Base-by-base conservation (phyloP, 2,888 invertebrate species). In the Oscheius sp. region DNA sequence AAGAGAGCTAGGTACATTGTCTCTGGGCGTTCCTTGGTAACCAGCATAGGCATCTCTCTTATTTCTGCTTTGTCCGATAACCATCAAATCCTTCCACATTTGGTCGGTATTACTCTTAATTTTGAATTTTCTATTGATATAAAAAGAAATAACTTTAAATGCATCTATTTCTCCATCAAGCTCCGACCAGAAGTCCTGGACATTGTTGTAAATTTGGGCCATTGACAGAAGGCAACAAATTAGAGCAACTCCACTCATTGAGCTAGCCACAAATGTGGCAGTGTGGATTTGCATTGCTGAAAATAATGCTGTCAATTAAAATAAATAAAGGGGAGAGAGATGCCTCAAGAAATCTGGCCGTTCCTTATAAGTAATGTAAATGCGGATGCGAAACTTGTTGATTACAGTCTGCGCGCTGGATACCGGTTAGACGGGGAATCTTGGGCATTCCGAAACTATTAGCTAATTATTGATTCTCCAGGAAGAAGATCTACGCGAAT, bases 51-150 rank as follows among this genome's bases (percentile, higher is more conserved):
- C 73, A 17, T 75, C 65, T 57, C 78, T 68, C 37, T 71, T 70
- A 23, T 71, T 74, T 61, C 78, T 69, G 31, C 65, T 48, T 17
- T 70, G 68, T 25, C 77, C 75, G 45, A 74, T 74, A 3, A 64
- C 58, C 52, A 84, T 79, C 75, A 84, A 70, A 61, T 85, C 84
- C 48, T 73, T 74, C 84, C 85, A 85, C 70, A 84, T 74, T 65
- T 64, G 45, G 20, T 64, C 48, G 29, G 64, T 64, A 31, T 64
- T 64, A 27, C 48, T 52, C 64, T 61, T 23, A 8, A 61, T 3
- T 3, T 25, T 23, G 31, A 6, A 55, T 6, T 5, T 12, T 31
- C 8, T 10, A 15, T 15, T n/a, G 8, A 27, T n/a, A n/a, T 27
- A 27, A 33, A 8, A 10, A 12, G 2, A 27, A 45, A 58, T 70